phyloP scores from a whole-genome alignment of 2,888 invertebrate species.

The Choristoneura rosaceana region DNA sequence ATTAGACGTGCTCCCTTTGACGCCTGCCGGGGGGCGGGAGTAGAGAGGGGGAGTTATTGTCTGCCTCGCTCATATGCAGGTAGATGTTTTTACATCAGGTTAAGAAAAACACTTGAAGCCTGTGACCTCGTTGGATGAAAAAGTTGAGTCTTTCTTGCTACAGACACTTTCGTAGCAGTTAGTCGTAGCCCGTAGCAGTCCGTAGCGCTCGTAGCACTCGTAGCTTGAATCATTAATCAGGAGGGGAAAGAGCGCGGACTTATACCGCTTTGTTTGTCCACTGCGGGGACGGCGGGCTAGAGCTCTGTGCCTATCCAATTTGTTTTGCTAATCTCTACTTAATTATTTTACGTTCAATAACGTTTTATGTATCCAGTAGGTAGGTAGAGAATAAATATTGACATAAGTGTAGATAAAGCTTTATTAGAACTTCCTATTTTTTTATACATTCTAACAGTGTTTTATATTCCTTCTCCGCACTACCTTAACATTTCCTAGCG shows the following conservation, averaged over 20 bases:
- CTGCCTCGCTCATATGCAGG: conserved; percentile 34
- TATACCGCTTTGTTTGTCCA: conserved; percentile 34
- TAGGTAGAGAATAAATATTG: neutral
- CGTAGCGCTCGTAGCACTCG: conserved; percentile 31
- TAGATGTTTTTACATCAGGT: conserved; percentile 16
- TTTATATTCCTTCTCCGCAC: neutral
- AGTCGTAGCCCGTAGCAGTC: conserved; percentile 29
- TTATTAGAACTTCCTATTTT: neutral
- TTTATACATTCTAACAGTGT: neutral
- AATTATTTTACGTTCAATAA: conserved; percentile 12
- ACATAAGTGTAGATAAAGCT: no score
- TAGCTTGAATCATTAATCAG: conserved; percentile 36
- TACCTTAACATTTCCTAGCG: neutral
- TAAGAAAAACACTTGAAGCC: conserved; percentile 35
- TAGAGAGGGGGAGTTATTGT: conserved; percentile 43
- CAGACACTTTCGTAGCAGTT: conserved; percentile 24
- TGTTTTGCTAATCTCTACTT: conserved; percentile 14
- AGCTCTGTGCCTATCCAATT: conserved; percentile 16
- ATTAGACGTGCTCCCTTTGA: conserved; percentile 56
- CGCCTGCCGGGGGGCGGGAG: conserved; percentile 47
- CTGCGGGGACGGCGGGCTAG: conserved; percentile 24
- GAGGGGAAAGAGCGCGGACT: conserved; percentile 29
- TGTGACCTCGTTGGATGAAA: conserved; percentile 24
- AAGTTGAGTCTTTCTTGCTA: conserved; percentile 9
- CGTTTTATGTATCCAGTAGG: neutral